These are phyloP conservation scores for Ctenosaura bakeri DNA, from an alignment of 2,797 vertebrate species.

Conservation along the genomic window DNA sequence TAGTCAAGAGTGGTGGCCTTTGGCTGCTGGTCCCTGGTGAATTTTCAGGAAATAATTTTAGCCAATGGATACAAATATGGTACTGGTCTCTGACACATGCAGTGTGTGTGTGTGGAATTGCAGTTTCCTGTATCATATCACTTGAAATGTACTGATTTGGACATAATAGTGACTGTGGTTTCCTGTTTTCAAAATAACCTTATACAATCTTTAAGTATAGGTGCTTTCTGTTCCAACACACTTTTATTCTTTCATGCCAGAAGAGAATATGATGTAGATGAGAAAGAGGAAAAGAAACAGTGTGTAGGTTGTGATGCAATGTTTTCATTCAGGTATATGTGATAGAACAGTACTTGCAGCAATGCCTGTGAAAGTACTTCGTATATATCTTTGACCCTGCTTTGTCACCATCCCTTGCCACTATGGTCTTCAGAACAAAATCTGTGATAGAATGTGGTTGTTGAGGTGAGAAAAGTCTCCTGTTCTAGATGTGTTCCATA, in stretches of 20 bases:
- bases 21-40: no score
- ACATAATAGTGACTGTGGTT: background rate
- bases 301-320: no score
- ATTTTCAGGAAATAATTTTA: no score
- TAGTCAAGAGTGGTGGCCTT: no score
- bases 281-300: no score
- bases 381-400: background rate
- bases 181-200: background rate
- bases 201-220: background rate
- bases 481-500: background rate
- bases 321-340: background rate
- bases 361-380: background rate
- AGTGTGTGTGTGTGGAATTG: no score
- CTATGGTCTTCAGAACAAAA: no score
- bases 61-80: no score
- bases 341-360: background rate
- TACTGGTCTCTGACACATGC: no score
- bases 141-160: background rate
- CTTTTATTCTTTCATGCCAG: background rate
- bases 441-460: no score
- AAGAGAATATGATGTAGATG: background rate
- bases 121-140: no score
- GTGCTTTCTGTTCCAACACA: background rate
- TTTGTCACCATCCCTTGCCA: background rate
- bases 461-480: background rate